Evolutionary conservation across 2,797 vertebrate species (phyloP), one percentile per base, ranked within the genome.

Genomic region (Chelon labrosus): DNA sequence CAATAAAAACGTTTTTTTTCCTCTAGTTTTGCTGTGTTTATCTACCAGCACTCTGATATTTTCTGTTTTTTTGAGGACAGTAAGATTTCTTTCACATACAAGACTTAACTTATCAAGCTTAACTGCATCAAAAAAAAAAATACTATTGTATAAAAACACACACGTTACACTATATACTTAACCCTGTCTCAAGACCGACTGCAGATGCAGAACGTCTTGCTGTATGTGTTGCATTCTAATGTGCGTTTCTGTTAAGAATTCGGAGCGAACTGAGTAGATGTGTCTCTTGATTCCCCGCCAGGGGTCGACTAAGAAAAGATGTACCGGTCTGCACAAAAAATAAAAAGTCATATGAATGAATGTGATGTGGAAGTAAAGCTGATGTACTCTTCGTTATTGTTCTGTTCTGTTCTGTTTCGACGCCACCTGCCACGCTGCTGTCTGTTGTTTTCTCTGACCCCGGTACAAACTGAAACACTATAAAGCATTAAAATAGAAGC

Each of bases 1-100:
- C 64, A 78, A 80, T 73, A 65, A 55, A 77, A 70, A 22, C 8
- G 10, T 19, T 2, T 7, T 41, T 31, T 31, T 31, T 22, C 22
- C 4, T 65, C 16, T 65, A 1, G n/a, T 31, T 65, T 57, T 55
- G 8, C 53, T 13, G 50, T 61, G 53, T 44, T 66, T 46, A 44
- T 65, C 38, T 53, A 1, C 8, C 12, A 57, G 35, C 58, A 37
- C n/a, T 42, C 50, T 59, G 6, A 47, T 17, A 49, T 56, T 65
- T 35, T 46, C 53, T 14, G 47, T 61, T 65, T 35, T 46, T 17
- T 22, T 22, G 22, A 46, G 16, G 17, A 47, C 17, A 7, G 17
- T 17, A 17, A 47, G 44, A 31, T 31, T 31, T 31, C 31, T 31
- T 31, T 31, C 31, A 44, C 44, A 16, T 10, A 47, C 46, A 19